Base-by-base conservation (phyloP, 2,888 invertebrate genomes). In the Exocentrus adspersus region DNA sequence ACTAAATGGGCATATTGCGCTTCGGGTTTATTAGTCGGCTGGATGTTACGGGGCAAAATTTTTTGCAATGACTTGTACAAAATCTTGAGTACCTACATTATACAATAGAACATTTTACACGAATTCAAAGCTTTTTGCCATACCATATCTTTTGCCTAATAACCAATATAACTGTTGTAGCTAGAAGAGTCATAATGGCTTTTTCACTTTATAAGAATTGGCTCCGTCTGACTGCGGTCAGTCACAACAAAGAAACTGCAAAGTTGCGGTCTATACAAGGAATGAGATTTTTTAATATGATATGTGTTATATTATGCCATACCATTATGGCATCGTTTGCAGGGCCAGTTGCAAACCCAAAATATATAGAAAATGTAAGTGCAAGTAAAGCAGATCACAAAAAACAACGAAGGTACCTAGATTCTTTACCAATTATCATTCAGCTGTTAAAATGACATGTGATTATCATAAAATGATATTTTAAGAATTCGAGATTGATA, bases 191-290 rank as follows among this genome's bases (percentile, higher is more conserved):
- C 19, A 43, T 73, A 14, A 14, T 64, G 4, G 66, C 68, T 24
- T 76, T 76, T 51, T 76, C 76, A 0, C 50, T 76, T 32, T 68
- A 70, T 2, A 69, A 62, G 16, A 75, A 75, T 43, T 76, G 72
- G 65, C 41, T 72, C 30, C 67, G 75, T 2, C 52, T 76, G 21
- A 71, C 16, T 28, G 56, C 64, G 2, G 32, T 54, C 6, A 70
- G 63, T 12, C 53, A 60, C 7, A 71, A 58, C 61, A 28, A 68
- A 12, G 74, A 77, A 52, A 62, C 62, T 9, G 54, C 64, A 57
- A 70, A 75, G 57, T 52, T 78, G 2, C 63, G 66, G 51, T 72
- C 65, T 19, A 76, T 78, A 12, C 75, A 77, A 64, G 78, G 78
- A 12, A 71, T 78, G 0, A 64, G 77, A 50, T 76, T 77, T 59